A percentile compares a stretch with the other conserved stretches of the same genome.
phyloP scores from a whole-genome alignment of 2,888 invertebrate species.

The Polydrusus pterygomalis region DNA sequence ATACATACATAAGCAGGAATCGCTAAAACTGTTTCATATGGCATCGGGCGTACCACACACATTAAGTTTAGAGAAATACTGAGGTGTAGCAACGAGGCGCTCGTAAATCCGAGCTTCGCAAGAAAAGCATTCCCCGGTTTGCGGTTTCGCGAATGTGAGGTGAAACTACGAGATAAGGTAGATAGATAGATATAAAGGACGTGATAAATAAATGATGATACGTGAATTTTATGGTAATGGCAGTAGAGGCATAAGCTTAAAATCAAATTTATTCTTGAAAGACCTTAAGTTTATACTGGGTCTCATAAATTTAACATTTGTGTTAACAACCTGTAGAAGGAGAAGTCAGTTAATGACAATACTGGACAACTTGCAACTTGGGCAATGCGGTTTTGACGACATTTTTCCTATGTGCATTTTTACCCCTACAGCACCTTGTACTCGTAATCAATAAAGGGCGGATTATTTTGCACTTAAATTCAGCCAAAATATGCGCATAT shows the following conservation, averaged over 20 bases:
- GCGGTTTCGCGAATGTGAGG: conserved; percentile 30
- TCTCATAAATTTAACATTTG: background rate
- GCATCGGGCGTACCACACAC: background rate
- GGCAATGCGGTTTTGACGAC: too few species aligned
- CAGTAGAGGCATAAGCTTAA: conserved; percentile 3
- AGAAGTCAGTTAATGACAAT: too few species aligned
- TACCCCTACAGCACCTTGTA: too few species aligned
- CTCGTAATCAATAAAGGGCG: too few species aligned
- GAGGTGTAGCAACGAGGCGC: conserved; percentile 26
- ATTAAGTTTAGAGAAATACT: conserved; percentile 21
- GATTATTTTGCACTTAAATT: too few species aligned
- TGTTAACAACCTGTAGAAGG: too few species aligned
- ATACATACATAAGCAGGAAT: background rate
- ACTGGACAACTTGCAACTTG: too few species aligned
- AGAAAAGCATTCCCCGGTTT: conserved; percentile 31
- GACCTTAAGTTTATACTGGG: background rate
- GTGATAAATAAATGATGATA: conserved; percentile 38
- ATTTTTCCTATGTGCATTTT: too few species aligned
- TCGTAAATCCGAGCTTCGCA: conserved; percentile 26
- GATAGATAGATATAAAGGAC: conserved; percentile 35
- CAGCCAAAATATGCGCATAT: too few species aligned
- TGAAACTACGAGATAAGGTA: conserved; percentile 25
- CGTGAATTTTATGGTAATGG: conserved; percentile 11
- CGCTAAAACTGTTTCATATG: background rate
- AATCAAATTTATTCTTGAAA: background rate